Base-by-base conservation (phyloP, 1,140 invertebrate species). In the Drosophila leontia region DNA sequence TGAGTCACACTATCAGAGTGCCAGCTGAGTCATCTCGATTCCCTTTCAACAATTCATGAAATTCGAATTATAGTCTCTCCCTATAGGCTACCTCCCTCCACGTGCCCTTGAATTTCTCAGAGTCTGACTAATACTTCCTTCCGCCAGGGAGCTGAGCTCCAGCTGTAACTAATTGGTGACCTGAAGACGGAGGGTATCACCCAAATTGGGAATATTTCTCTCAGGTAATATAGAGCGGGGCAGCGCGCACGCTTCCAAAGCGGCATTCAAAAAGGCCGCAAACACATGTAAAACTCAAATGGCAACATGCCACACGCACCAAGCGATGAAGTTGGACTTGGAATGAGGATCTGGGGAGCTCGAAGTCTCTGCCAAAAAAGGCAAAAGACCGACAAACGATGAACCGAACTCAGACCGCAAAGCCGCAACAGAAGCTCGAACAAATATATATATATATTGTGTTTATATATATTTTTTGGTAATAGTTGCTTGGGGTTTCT, bases 201-300 rank as follows among this genome's bases (percentile, higher is more conserved):
- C 55, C 60, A 45, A 48, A 39, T 42, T 65, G 35, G 68, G 23
- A 15, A 37, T 63, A 53, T 42, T n/a, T 71, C 15, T 74, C 47
- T 41, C 58, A 75, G 71, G 69, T 42, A 74, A 74, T 60, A 32
- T 61, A 47, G 71, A 75, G 71, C 72, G 61, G 61, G 69, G 41
- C 44, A 15, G 70, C 44, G 70, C 44, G 61, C 69, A 75, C 71
- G 72, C 59, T 70, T 65, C 45, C 71, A 65, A 75, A 35, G 71
- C 58, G 64, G 82, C 81, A 80, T 78, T 88, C 77, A 88, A 90
- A 77, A 81, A 68, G 61, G 80, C 84, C 84, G 84, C 84, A 75
- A 88, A 88, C 84, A 88, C 80, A 88, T 88, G 84, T 88, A 88
- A 87, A 90, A 90, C 84, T 90, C 84, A 87, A 87, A 87, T 88